Evolutionary conservation across 1,140 invertebrate genomes (phyloP), one percentile per base, ranked within the genome.

Genomic region (Drosophila ironensis): DNA sequence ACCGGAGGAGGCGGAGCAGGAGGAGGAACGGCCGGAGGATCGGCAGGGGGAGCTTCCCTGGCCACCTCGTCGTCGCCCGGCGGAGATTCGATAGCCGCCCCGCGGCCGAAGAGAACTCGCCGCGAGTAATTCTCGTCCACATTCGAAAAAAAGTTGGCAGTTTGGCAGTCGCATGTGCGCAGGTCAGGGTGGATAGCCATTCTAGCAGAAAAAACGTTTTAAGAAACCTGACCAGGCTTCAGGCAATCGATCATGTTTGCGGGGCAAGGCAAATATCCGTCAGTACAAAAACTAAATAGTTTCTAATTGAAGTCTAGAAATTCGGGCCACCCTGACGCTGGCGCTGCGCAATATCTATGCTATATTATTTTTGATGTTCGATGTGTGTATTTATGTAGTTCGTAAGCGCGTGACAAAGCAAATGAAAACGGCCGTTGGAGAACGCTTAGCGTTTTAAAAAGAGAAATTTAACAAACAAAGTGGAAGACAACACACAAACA

Each of bases 311-410:
- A 33, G 4, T 30, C 11, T 30, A n/a, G 3, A 12, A 30, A 11
- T 16, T 37, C 41, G 44, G 63, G 28, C 25, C 37, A 42, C 24
- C 16, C 9, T 9, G 0, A 9, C 20, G 17, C 14, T 30, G 19
- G n/a, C 11, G 24, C 8, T 24, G 54, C 45, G 25, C 42, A 41
- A 64, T 64, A 51, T 68, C 30, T 33, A 64, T 56, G 48, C 60
- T 68, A 63, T 66, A 41, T 80, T 80, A 86, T 87, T 87, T 87
- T 80, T 74, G 81, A 80, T 80, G 75, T 87, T 86, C 46, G 46
- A 86, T 86, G 80, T 86, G 80, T 86, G 80, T 87, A 87, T 87
- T 86, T 86, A 86, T 86, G 50, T 86, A 87, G 75, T 87, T 87
- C 30, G 71, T 84, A 86, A 86, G 81, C 61, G 56, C 57, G 48